phyloP scores from a whole-genome alignment of 2,888 invertebrate species.

The Drosophila histrio region DNA sequence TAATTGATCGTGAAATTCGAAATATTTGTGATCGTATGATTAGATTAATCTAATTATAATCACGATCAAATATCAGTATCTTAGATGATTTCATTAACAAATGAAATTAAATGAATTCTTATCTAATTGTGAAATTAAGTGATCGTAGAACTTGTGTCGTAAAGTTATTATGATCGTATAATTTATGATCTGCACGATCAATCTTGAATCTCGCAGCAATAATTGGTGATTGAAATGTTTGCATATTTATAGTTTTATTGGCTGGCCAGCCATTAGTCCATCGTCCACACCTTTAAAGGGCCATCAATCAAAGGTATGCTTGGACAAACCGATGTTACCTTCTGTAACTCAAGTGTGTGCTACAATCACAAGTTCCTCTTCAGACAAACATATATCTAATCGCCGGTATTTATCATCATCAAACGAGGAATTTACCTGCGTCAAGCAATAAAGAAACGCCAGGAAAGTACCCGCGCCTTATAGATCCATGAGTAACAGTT shows the following conservation, averaged over 20 bases:
- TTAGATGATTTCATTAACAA: not conserved
- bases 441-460: not conserved
- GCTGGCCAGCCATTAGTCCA: not conserved
- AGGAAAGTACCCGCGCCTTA: slow-evolving; percentile 13
- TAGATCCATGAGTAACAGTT: slow-evolving; percentile 32
- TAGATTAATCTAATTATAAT: not conserved
- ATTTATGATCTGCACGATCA: slow-evolving; percentile 9
- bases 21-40: not conserved
- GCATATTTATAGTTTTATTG: not conserved
- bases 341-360: not conserved
- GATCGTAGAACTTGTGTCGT: not conserved
- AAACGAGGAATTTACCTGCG: slow-evolving; percentile 1
- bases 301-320: slow-evolving; percentile 14
- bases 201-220: slow-evolving; percentile 8
- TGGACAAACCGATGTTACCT: not conserved
- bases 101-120: not conserved
- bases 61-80: not conserved
- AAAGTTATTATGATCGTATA: not conserved
- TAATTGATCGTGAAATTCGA: not conserved
- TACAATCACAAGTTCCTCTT: not conserved
- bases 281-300: not conserved
- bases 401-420: slow-evolving; percentile 7
- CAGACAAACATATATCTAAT: slow-evolving; percentile 27
- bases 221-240: not conserved
- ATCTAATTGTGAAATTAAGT: not conserved